Evolutionary conservation across 2,888 invertebrate genomes (phyloP).

Genomic region (Mantis religiosa): DNA sequence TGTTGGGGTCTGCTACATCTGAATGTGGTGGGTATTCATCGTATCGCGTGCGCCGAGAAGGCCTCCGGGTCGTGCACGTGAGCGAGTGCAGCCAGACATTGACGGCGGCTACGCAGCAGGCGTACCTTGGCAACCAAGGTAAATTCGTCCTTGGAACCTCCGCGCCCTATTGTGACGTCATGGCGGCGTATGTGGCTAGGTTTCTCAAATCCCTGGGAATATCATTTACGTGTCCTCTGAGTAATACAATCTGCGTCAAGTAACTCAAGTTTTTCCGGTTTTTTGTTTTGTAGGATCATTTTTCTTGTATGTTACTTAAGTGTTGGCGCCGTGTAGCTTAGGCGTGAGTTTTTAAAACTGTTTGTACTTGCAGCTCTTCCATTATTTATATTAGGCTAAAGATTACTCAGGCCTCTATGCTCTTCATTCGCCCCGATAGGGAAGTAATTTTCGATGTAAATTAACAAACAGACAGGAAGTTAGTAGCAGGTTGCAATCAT

Average conservation of each 20-base stretch:
- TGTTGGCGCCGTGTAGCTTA: neutral
- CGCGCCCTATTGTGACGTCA: conserved; percentile 3
- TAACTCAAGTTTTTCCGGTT: neutral
- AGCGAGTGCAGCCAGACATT: neutral
- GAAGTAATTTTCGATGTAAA: too few relatives aligned
- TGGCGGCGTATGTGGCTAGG: neutral
- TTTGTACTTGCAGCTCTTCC: too few relatives aligned
- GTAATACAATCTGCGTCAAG: neutral
- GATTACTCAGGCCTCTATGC: too few relatives aligned
- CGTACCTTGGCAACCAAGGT: conserved; percentile 1
- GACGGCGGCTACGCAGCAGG: neutral
- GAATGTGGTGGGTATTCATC: too few relatives aligned
- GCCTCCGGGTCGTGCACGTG: neutral
- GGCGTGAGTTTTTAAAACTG: too few relatives aligned
- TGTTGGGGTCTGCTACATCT: too few relatives aligned
- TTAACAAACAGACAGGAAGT: too few relatives aligned
- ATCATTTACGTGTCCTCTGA: neutral
- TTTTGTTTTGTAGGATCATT: neutral
- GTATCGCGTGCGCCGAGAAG: too few relatives aligned
- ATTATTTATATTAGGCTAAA: too few relatives aligned
- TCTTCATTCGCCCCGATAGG: too few relatives aligned
- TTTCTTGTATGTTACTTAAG: neutral
- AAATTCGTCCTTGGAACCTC: neutral
- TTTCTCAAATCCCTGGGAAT: neutral
- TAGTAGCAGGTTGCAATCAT: too few relatives aligned